Base-by-base conservation (phyloP, 64 coral and sea anemone species). In the Pachyseris speciosa region DNA sequence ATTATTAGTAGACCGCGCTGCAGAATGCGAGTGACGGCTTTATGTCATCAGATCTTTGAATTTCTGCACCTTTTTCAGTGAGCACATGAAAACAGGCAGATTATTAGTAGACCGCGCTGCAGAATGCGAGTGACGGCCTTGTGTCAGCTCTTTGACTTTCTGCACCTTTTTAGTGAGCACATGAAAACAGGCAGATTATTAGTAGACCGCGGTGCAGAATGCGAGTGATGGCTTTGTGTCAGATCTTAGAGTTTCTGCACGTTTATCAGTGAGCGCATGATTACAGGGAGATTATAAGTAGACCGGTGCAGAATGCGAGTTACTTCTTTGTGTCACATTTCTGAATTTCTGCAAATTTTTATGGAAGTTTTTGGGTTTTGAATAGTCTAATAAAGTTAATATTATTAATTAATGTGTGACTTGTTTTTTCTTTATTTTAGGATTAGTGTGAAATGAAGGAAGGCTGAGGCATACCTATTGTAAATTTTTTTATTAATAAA, bases 401-500 rank as follows among this genome's bases (percentile, higher is more conserved):
- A 67, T 67, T 33, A 64, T 64, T 25, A 29, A 67, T 67, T 67
- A 67, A 67, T 67, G 64, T 31, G 60, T 33, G 64, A 67, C 64
- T 67, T 67, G 64, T 67, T 0, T 67, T n/a, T 67, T 67, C 64
- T 67, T 37, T 67, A 33, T 67, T 67, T 36, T 67, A 61, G 57
- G 57, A 61, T 67, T 67, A 67, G 28, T 33, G 64, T 67, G 31
- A 67, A 26, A 67, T 67, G 32, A 67, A 67, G 64, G 29, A 67
- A 67, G 33, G 64, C 64, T 67, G 31, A 67, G 64, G 64, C 25
- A 19, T 67, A 26, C 27, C 64, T 67, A 67, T 29, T 67, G 26
- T 29, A 67, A 2, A 36, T 67, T 29, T 67, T 67, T 67, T 67
- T 29, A 67, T 34, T 67, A 67, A 67, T 67, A 67, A 32, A 33